phyloP scores from a whole-genome alignment of 2,888 invertebrate species.

The Tortricodes alternella region DNA sequence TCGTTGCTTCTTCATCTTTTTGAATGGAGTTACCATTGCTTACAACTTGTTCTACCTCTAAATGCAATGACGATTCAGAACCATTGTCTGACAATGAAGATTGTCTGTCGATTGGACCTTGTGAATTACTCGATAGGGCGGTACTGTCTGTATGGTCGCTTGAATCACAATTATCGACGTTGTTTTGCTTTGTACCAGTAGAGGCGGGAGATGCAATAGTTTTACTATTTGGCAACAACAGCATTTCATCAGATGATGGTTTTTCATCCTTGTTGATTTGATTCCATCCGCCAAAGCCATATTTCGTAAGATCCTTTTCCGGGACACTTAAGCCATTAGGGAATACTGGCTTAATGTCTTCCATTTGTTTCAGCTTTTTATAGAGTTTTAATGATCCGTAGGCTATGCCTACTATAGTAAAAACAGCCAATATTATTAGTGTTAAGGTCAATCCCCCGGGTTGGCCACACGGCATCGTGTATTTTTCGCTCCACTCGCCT shows the following conservation, averaged over 20 bases:
- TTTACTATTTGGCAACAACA: slow-evolving; percentile 68
- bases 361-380: slow-evolving; percentile 84
- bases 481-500: slow-evolving; percentile 69
- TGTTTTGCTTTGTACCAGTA: slow-evolving; percentile 62
- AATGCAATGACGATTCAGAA: slow-evolving; percentile 66
- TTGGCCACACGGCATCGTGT: slow-evolving; percentile 57
- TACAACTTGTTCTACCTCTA: slow-evolving; percentile 60
- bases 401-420: slow-evolving; percentile 54
- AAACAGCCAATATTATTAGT: slow-evolving; percentile 59
- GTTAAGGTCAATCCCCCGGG: slow-evolving; percentile 60
- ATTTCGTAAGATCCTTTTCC: slow-evolving; percentile 72
- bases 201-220: slow-evolving; percentile 49
- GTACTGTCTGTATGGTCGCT: slow-evolving; percentile 77
- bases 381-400: slow-evolving; percentile 79
- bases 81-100: slow-evolving; percentile 69
- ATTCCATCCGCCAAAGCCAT: slow-evolving; percentile 66
- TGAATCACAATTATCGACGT: slow-evolving; percentile 63
- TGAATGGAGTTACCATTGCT: slow-evolving; percentile 44
- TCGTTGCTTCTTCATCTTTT: slow-evolving; percentile 53
- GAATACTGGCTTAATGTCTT: slow-evolving; percentile 85
- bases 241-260: slow-evolving; percentile 72
- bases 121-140: slow-evolving; percentile 69
- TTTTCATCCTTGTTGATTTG: slow-evolving; percentile 72
- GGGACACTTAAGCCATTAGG: slow-evolving; percentile 84
- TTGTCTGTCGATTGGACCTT: slow-evolving; percentile 63